Evolutionary conservation across 64 coral and sea anemone species (phyloP), one percentile per base, ranked within the genome.

Genomic region (Orbicella faveolata): DNA sequence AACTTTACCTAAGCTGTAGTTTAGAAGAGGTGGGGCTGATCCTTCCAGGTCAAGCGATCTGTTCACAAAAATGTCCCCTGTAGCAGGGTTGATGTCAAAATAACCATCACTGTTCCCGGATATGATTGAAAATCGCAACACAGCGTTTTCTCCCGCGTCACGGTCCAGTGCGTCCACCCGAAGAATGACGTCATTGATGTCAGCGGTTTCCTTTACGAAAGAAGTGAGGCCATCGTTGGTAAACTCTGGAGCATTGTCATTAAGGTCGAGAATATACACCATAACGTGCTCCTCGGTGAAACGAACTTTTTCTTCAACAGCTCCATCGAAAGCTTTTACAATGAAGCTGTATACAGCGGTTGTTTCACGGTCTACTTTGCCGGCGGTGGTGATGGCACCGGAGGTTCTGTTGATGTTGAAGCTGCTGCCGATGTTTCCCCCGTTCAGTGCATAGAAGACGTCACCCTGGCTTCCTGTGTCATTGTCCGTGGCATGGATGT

Each of bases 391-490:
- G 10, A 94, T 90, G 36, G 14, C 30, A 18, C 93, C 93, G 12
- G 88, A 94, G 23, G 74, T 77, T 17, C 63, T 35, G 86, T 94
- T 75, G 63, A 94, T 90, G 77, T 12, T 52, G 61, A 94, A 94
- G 16, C 48, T 69, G 61, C 79, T 84, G 39, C 76, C 82, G 25
- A 72, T 79, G 75, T 94, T 94, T 18, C 93, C 88, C 16, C 59
- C 36, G 30, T 55, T 25, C 6, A 94, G 53, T 2, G 75, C 62
- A 64, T 86, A 94, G 9, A 65, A 86, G 7, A 94, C 93, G 21
- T 86, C 74, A 18, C 93, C 93, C 39, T 94, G 93, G 15, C 80
- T 86, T 34, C 93, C 93, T n/a, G 77, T 59, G 36, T 94, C 93
- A 33, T 73, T 86, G 52, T 94, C 93, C 44, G 75, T 79, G 6